A percentile compares a stretch with the other conserved stretches of the same genome.
These are phyloP conservation scores for Heteropelma amictum DNA, from an alignment of 2,888 invertebrate genomes.

Conservation along the genomic window DNA sequence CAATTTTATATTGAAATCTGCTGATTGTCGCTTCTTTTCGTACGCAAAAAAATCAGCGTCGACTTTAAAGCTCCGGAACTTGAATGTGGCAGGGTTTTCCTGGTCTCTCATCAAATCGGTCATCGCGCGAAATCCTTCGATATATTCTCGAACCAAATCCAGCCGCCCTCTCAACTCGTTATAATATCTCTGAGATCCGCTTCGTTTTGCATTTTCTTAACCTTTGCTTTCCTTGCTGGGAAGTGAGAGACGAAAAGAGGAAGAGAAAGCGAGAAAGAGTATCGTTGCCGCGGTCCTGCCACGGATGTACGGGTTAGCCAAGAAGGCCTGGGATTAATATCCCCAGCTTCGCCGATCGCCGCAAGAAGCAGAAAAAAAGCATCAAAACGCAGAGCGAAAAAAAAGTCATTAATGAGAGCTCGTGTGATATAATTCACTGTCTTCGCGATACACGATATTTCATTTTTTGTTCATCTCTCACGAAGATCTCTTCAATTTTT, in stretches of 20 bases:
- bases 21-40: no score
- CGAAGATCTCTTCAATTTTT: no score
- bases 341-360: not conserved
- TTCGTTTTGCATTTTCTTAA: slow-evolving; percentile 18
- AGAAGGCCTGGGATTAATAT: slow-evolving; percentile 47
- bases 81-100: slow-evolving; percentile 16
- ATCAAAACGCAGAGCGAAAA: slow-evolving; percentile 1
- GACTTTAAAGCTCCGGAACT: not conserved
- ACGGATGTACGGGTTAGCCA: slow-evolving; percentile 17
- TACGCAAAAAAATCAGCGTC: not conserved
- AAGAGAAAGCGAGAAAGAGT: slow-evolving; percentile 11
- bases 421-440: no score
- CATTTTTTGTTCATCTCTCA: not conserved
- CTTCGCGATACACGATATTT: no score
- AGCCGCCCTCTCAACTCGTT: slow-evolving; percentile 23
- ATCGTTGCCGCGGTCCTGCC: slow-evolving; percentile 53
- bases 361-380: not conserved
- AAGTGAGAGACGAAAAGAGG: slow-evolving; percentile 4
- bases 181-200: slow-evolving; percentile 1
- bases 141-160: slow-evolving; percentile 43
- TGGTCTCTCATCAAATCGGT: slow-evolving; percentile 9
- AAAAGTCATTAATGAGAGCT: slow-evolving; percentile 27
- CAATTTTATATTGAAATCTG: no score
- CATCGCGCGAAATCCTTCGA: slow-evolving; percentile 24
- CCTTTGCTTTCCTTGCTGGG: slow-evolving; percentile 12